Evolutionary conservation across 1,140 invertebrate genomes (phyloP).

Genomic region (Ruditapes philippinarum): DNA sequence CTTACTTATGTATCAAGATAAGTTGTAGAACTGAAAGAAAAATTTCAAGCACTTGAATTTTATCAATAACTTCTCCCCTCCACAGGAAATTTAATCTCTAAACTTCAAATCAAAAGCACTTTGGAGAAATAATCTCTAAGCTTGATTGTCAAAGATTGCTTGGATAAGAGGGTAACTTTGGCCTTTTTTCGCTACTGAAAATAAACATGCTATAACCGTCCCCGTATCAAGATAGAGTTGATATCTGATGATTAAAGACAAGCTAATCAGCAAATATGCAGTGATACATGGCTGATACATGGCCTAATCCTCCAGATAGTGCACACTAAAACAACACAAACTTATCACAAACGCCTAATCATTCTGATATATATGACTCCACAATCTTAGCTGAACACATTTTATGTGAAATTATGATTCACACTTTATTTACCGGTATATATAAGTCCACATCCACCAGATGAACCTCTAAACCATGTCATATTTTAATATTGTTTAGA

Average conservation of each 20-base stretch:
- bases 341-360: background rate
- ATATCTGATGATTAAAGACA: background rate
- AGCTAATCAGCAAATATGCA: background rate
- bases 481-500: too few relatives aligned
- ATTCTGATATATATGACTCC: background rate
- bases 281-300: too few relatives aligned
- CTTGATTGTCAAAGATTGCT: slow-evolving; percentile 17
- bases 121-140: slow-evolving; percentile 28
- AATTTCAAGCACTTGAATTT: slow-evolving; percentile 8
- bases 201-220: background rate
- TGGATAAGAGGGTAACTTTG: slow-evolving; percentile 36
- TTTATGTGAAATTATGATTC: background rate
- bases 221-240: background rate
- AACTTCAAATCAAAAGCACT: slow-evolving; percentile 30
- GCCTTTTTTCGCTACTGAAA: background rate
- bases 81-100: slow-evolving; percentile 7
- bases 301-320: background rate
- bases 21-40: background rate
- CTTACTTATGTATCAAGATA: slow-evolving; percentile 1
- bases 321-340: background rate
- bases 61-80: background rate
- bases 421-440: too few relatives aligned
- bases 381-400: background rate
- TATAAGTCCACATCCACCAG: too few relatives aligned
- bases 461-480: too few relatives aligned